Evolutionary conservation across 1,140 invertebrate species (phyloP).

Genomic region (Eurytemora carolleeae): DNA sequence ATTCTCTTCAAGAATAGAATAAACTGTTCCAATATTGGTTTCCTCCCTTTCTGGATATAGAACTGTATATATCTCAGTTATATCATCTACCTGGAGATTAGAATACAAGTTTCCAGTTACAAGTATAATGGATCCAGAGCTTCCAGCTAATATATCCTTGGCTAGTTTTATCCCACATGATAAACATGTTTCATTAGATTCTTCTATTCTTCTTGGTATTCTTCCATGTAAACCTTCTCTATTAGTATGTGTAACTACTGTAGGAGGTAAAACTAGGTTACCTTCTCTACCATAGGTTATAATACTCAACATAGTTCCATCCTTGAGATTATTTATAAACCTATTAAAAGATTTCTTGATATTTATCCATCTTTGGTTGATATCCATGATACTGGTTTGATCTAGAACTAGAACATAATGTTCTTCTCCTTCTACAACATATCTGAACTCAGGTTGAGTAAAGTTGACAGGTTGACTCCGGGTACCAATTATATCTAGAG

Average conservation of each 20-base stretch:
- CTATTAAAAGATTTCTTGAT: constrained; percentile 20
- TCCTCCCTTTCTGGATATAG: constrained; percentile 4
- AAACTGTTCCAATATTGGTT: background rate
- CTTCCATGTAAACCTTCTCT: constrained; percentile 22
- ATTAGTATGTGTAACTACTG: constrained; percentile 21
- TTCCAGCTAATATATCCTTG: background rate
- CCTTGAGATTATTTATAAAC: constrained; percentile 21
- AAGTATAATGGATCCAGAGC: constrained; percentile 3
- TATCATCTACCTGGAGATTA: background rate
- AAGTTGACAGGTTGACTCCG: no score
- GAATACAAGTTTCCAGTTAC: background rate
- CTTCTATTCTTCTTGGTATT: constrained; percentile 18
- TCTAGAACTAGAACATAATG: constrained; percentile 6
- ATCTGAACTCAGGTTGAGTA: no score
- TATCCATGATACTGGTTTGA: constrained; percentile 7
- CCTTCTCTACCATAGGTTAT: constrained; percentile 20
- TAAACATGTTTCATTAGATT: constrained; percentile 1
- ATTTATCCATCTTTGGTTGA: constrained; percentile 20
- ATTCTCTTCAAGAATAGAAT: background rate
- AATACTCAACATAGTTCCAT: constrained; percentile 21
- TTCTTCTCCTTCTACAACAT: background rate
- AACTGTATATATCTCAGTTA: background rate
- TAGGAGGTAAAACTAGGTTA: constrained; percentile 20
- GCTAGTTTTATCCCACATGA: constrained; percentile 5
- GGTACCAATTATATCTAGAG: no score